Conservation (phyloP, 2,113 vertebrate species). For the Leuciscus idus region DNA sequence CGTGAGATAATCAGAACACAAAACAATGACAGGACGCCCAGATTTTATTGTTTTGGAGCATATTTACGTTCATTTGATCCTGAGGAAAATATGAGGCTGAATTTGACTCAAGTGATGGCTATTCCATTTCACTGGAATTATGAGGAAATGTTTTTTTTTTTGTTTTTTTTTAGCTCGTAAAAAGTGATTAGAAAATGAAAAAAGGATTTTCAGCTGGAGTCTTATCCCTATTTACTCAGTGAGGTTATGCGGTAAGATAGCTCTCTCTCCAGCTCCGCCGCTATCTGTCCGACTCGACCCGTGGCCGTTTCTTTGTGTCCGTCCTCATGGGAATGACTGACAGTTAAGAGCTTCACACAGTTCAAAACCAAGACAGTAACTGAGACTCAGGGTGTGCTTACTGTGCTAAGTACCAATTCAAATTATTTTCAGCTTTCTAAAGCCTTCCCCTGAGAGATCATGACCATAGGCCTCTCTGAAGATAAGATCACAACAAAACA, state of each 20-base stretch:
- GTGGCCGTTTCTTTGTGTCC: constrained; percentile 4
- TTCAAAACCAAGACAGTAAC: constrained; percentile 35
- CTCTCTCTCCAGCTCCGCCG: neutral
- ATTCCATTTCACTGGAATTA: constrained; percentile 14
- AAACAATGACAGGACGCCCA: neutral
- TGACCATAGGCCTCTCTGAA: neutral
- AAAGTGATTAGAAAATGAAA: constrained; percentile 36
- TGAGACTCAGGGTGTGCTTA: neutral
- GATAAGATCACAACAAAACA: neutral
- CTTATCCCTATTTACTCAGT: constrained; percentile 53
- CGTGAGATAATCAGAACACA: neutral
- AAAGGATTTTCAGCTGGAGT: constrained; percentile 29
- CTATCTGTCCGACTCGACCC: neutral
- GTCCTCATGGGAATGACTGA: constrained; percentile 26
- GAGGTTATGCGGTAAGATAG: constrained; percentile 43
- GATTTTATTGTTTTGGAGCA: constrained; percentile 31
- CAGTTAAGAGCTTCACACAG: constrained; percentile 41
- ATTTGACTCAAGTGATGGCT: constrained; percentile 25
- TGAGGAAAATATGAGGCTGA: constrained; percentile 1
- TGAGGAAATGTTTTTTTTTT: constrained; percentile 12
- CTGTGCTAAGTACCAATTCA: constrained; percentile 3
- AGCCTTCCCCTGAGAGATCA: constrained; percentile 1
- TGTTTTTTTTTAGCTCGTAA: neutral
- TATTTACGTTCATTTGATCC: constrained; percentile 33
- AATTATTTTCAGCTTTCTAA: constrained; percentile 32